Conservation (phyloP, 30 jellyfish, hydroid and myxozoan species). For the Aurelia aurita region DNA sequence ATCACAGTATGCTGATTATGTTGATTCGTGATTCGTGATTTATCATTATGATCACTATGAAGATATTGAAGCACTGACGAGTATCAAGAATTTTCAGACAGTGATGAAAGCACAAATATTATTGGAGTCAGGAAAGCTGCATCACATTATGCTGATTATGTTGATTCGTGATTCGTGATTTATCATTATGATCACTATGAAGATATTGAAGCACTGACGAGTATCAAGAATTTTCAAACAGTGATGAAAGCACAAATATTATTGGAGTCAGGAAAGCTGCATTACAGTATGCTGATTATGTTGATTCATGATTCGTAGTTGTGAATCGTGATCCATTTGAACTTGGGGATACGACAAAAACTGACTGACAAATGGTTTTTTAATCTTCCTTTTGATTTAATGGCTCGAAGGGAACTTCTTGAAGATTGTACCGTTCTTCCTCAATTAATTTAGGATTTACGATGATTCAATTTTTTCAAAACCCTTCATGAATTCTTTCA, state of each 20-base stretch:
- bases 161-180: constrained; percentile 47
- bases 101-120: constrained; percentile 23
- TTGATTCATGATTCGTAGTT: constrained; percentile 17
- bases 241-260: constrained; percentile 20
- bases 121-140: constrained; percentile 92
- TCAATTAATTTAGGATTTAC: too few species aligned
- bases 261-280: constrained; percentile 93
- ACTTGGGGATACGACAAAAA: too few species aligned
- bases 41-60: neutral
- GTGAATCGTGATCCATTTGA: neutral
- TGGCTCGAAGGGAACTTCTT: too few species aligned
- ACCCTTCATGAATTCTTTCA: too few species aligned
- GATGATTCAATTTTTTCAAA: too few species aligned
- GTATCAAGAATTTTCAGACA: neutral
- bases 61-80: constrained; percentile 1
- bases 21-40: constrained; percentile 55
- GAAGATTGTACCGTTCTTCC: too few species aligned
- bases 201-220: neutral
- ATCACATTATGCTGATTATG: constrained; percentile 74
- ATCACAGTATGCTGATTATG: constrained; percentile 78
- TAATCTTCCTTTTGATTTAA: too few species aligned
- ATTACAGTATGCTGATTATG: constrained; percentile 68
- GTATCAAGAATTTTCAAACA: neutral
- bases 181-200: neutral
- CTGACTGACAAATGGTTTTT: too few species aligned